phyloP scores from a whole-genome alignment of 2,113 vertebrate species.

The Sebastes fasciatus region DNA sequence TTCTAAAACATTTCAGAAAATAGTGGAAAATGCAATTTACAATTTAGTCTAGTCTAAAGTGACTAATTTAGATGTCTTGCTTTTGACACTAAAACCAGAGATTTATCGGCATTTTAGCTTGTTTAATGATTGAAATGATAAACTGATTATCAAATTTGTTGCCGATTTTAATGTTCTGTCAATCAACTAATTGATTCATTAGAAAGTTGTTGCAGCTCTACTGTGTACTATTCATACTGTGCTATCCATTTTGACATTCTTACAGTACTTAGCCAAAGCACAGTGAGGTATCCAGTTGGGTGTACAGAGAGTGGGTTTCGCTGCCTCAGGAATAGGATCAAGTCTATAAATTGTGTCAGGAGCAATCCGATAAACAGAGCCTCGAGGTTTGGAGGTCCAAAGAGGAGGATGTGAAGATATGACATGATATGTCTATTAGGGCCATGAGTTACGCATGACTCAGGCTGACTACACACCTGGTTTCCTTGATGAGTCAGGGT shows the following conservation, averaged over 20 bases:
- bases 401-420: conserved; percentile 31
- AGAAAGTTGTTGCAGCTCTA: neutral
- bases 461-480: conserved; percentile 76
- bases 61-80: neutral
- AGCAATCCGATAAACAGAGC: conserved; percentile 57
- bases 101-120: neutral
- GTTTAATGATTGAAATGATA: neutral
- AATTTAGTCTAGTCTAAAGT: neutral
- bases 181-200: neutral
- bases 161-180: too few relatives aligned
- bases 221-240: neutral
- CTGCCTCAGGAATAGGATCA: conserved; percentile 28
- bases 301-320: conserved; percentile 2
- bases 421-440: conserved; percentile 27
- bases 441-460: conserved; percentile 51
- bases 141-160: neutral
- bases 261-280: too few relatives aligned
- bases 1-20: too few relatives aligned
- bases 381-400: conserved; percentile 34
- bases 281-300: neutral
- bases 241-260: neutral
- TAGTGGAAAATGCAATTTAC: neutral
- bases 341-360: conserved; percentile 41
- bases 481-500: conserved; percentile 64
- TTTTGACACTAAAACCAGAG: neutral